A percentile compares a stretch with the other conserved stretches of the same genome.
phyloP scores from a whole-genome alignment of 2,888 invertebrate species.

The Catocala sponsa region DNA sequence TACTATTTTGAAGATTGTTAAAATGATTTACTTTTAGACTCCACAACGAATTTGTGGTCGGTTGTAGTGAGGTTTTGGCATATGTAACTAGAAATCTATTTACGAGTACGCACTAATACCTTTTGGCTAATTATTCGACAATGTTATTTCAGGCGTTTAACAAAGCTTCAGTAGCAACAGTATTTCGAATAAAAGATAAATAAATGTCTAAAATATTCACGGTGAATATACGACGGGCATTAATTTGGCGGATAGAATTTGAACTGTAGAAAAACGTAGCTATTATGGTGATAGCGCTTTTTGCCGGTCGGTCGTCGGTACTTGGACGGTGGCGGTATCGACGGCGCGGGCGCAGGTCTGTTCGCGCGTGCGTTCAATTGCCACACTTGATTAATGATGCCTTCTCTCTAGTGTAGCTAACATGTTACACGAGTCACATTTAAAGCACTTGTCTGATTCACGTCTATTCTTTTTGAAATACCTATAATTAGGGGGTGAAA shows the following conservation, averaged over 20 bases:
- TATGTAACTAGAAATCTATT: slow-evolving; percentile 34
- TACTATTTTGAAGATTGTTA: slow-evolving; percentile 33
- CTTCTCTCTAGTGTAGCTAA: slow-evolving; percentile 43
- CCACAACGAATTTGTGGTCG: slow-evolving; percentile 22
- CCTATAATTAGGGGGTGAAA: slow-evolving; percentile 80
- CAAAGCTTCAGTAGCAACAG: background rate
- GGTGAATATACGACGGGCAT: slow-evolving; percentile 10
- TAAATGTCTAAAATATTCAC: slow-evolving; percentile 14
- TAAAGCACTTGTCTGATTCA: slow-evolving; percentile 66
- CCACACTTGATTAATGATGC: slow-evolving; percentile 62
- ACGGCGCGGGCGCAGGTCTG: slow-evolving; percentile 10
- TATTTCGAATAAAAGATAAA: background rate
- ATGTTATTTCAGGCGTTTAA: slow-evolving; percentile 23
- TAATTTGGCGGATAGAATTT: slow-evolving; percentile 22
- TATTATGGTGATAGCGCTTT: slow-evolving; percentile 28
- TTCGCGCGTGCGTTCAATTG: slow-evolving; percentile 18
- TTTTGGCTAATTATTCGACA: slow-evolving; percentile 19
- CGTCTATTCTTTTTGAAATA: slow-evolving; percentile 65
- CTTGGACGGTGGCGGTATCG: background rate
- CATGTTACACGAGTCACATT: slow-evolving; percentile 54
- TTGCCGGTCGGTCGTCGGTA: slow-evolving; percentile 7
- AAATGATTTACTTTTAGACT: slow-evolving; percentile 23
- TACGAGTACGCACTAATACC: slow-evolving; percentile 18
- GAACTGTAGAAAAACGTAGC: slow-evolving; percentile 24
- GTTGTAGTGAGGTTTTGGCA: slow-evolving; percentile 23